Evolutionary conservation across 2,888 invertebrate genomes (phyloP).

Genomic region (Eustalomyia histrio): DNA sequence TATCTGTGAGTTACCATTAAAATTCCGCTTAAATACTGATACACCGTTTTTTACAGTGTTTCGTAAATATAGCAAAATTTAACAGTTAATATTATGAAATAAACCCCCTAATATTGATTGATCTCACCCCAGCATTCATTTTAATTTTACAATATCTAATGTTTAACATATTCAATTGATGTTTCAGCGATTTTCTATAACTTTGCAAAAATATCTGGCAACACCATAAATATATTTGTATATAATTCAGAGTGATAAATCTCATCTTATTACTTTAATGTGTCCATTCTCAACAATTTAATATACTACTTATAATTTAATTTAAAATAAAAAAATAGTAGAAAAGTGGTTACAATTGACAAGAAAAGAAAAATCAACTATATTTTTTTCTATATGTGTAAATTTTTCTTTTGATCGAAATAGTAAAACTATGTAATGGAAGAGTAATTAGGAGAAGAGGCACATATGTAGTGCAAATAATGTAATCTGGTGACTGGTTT

Average conservation of each 20-base stretch:
- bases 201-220: background rate
- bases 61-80: too few species aligned
- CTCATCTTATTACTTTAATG: slow-evolving; percentile 20
- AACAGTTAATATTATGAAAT: too few species aligned
- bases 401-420: background rate
- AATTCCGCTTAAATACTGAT: too few species aligned
- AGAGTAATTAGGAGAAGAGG: background rate
- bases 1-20: too few species aligned
- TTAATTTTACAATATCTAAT: too few species aligned
- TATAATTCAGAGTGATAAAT: slow-evolving; percentile 8
- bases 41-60: too few species aligned
- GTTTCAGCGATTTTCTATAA: background rate
- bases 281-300: slow-evolving; percentile 32
- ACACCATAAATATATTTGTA: background rate
- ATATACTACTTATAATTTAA: slow-evolving; percentile 16
- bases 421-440: background rate
- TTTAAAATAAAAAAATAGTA: slow-evolving; percentile 10
- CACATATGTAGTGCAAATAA: background rate
- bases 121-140: too few species aligned
- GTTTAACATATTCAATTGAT: background rate
- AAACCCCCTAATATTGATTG: too few species aligned
- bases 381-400: background rate
- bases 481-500: background rate
- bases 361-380: background rate
- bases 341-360: background rate